Conservation (phyloP, 1,140 invertebrate genomes). For the Lamellibrachia luymesi region DNA sequence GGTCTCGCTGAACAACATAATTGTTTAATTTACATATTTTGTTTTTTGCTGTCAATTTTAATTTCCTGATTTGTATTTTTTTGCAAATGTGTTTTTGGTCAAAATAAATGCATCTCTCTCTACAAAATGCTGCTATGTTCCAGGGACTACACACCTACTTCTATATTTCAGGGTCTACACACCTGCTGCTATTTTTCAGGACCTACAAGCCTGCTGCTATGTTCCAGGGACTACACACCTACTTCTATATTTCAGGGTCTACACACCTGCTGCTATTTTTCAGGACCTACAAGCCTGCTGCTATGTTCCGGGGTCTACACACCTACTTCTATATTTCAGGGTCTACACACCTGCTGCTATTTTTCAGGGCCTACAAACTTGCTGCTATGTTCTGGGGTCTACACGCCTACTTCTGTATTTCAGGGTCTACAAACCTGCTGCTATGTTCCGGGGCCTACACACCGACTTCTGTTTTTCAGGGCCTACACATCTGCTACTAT, state of each 20-base stretch:
- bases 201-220: background rate
- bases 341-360: too few relatives aligned
- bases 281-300: background rate
- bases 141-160: slow-evolving; percentile 47
- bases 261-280: background rate
- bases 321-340: too few relatives aligned
- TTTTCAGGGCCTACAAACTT: slow-evolving; percentile 46
- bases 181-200: too few relatives aligned
- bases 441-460: background rate
- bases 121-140: slow-evolving; percentile 29
- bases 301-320: background rate
- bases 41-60: too few relatives aligned
- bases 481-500: background rate
- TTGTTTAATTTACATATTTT: too few relatives aligned
- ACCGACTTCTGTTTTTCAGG: background rate
- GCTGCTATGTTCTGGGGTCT: slow-evolving; percentile 51
- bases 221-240: background rate
- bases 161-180: too few relatives aligned
- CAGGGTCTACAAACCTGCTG: background rate
- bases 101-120: too few relatives aligned
- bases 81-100: too few relatives aligned
- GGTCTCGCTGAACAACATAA: too few relatives aligned
- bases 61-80: too few relatives aligned
- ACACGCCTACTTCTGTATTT: slow-evolving; percentile 36
- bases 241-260: background rate